Evolutionary conservation across 2,113 vertebrate genomes (phyloP).

Genomic region (Sitta europaea): DNA sequence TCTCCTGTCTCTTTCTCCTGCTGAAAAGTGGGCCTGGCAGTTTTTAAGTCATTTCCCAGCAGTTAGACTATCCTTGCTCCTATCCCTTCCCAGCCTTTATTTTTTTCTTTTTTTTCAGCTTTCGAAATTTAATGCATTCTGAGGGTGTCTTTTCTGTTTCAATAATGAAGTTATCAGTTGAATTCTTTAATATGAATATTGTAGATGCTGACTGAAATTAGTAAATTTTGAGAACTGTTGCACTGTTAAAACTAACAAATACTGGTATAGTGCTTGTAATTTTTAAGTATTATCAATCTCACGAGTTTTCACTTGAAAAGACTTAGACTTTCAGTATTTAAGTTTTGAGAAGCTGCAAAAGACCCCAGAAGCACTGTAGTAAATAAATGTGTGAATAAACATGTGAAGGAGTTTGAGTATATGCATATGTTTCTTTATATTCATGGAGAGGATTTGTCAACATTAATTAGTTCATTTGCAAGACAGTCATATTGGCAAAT

Average conservation of each 20-base stretch:
- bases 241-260: neutral
- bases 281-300: neutral
- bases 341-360: neutral
- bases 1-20: neutral
- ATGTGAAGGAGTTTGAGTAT: neutral
- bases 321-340: neutral
- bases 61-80: neutral
- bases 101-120: neutral
- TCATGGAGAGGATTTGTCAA: neutral
- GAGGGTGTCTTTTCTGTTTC: neutral
- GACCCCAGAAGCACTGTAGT: neutral
- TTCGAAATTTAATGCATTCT: neutral
- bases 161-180: neutral
- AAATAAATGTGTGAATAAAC: neutral
- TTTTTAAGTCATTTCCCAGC: neutral
- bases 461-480: neutral
- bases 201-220: neutral
- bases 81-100: neutral
- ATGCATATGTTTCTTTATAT: neutral
- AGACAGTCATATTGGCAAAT: neutral
- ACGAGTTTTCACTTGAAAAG: neutral
- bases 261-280: neutral
- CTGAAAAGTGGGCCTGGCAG: neutral
- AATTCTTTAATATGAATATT: neutral
- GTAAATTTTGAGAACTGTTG: neutral